Percentiles rank a stretch among this genome's conserved stretches.
Evolutionary conservation across 2,797 vertebrate genomes (phyloP).

Genomic region (Amazona ochrocephala): DNA sequence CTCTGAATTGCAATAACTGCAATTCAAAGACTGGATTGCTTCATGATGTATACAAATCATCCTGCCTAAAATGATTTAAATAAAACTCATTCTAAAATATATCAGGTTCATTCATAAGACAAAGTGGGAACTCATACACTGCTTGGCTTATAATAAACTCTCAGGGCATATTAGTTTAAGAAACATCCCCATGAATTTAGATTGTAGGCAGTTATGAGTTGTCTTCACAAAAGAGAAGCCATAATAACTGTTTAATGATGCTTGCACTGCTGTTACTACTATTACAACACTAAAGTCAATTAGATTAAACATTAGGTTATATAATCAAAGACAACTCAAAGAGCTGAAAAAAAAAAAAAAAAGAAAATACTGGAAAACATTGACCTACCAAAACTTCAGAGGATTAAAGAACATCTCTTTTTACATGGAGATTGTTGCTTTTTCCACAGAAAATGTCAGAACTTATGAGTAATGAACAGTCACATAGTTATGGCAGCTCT

Average conservation of each 20-base stretch:
- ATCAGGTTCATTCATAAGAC: constrained; percentile 2
- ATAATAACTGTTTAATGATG: constrained; percentile 23
- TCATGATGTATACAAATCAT: neutral
- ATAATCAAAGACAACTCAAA: neutral
- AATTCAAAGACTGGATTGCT: neutral
- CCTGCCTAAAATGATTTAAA: neutral
- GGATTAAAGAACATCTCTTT: neutral
- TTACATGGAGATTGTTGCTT: neutral
- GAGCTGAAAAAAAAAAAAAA: neutral
- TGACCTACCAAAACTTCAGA: neutral
- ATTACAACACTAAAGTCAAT: neutral
- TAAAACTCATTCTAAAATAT: neutral
- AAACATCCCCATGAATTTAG: constrained; percentile 2
- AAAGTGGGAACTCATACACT: neutral
- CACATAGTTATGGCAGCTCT: neutral
- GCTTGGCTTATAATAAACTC: neutral
- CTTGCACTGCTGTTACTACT: neutral
- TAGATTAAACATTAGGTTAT: neutral
- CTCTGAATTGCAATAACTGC: neutral
- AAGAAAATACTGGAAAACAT: neutral
- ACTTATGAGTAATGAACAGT: neutral
- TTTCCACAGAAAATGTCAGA: neutral
- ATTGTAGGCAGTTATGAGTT: neutral
- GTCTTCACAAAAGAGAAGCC: neutral
- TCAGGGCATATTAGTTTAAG: neutral